These are phyloP conservation scores for Onychorhynchus coronatus DNA, from an alignment of 2,113 vertebrate species.

Conservation along the genomic window DNA sequence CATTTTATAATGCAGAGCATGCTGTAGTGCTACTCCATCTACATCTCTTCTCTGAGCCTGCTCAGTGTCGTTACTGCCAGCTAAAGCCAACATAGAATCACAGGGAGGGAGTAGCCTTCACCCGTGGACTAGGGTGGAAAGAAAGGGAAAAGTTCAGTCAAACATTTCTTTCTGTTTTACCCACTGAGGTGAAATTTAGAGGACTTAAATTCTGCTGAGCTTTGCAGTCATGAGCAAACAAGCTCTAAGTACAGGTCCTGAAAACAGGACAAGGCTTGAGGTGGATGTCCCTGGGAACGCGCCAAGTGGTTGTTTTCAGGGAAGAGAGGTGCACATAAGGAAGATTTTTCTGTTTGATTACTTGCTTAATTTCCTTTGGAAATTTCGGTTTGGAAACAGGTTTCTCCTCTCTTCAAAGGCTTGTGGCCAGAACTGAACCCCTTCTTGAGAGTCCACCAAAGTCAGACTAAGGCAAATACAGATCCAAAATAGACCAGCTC, in stretches of 20 bases:
- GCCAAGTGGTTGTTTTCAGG: background rate
- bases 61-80: background rate
- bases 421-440: background rate
- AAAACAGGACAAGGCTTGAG: background rate
- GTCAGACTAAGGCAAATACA: conserved; percentile 15
- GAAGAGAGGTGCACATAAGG: background rate
- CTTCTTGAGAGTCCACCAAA: background rate
- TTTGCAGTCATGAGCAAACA: background rate
- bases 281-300: background rate
- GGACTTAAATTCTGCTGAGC: background rate
- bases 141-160: background rate
- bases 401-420: background rate
- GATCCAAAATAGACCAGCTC: conserved; percentile 24
- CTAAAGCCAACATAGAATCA: background rate
- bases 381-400: background rate
- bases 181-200: background rate
- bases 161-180: background rate
- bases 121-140: background rate
- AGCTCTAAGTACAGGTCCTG: background rate
- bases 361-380: background rate
- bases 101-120: background rate
- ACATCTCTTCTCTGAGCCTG: background rate
- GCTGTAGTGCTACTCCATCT: background rate
- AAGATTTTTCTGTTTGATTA: background rate
- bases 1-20: background rate